A percentile compares a stretch with the other conserved stretches of the same genome.
These are phyloP conservation scores for Hephaestus fuliginosus DNA, from an alignment of 2,797 vertebrate genomes.

Conservation along the genomic window DNA sequence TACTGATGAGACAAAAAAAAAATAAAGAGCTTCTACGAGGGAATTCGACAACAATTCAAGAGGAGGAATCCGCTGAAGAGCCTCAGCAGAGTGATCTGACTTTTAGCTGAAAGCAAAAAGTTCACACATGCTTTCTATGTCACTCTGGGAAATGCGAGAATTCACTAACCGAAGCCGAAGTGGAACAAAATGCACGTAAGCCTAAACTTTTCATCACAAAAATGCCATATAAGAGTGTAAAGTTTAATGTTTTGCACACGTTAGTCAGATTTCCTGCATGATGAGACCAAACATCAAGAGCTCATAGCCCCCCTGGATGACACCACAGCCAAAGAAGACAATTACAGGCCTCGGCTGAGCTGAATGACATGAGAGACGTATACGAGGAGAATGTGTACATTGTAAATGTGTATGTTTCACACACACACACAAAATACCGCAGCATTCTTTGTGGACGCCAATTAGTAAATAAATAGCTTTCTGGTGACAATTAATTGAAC, in stretches of 20 bases:
- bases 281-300: neutral
- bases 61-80: slow-evolving; percentile 3
- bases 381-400: neutral
- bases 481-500: slow-evolving; percentile 68
- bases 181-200: neutral
- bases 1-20: neutral
- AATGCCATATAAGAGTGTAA: neutral
- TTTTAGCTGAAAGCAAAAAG: slow-evolving; percentile 27
- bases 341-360: neutral
- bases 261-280: neutral
- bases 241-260: neutral
- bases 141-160: slow-evolving; percentile 19
- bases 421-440: slow-evolving; percentile 13
- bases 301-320: neutral
- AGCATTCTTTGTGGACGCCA: slow-evolving; percentile 29
- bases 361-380: neutral
- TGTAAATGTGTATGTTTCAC: slow-evolving; percentile 23
- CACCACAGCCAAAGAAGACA: neutral
- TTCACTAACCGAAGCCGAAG: neutral
- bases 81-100: slow-evolving; percentile 13
- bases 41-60: neutral
- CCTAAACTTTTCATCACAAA: neutral
- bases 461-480: slow-evolving; percentile 68
- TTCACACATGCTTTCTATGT: slow-evolving; percentile 5
- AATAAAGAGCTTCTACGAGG: neutral